A percentile compares a stretch with the other conserved stretches of the same genome.
phyloP scores from a whole-genome alignment of 2,888 invertebrate genomes.

The Meta bourneti region DNA sequence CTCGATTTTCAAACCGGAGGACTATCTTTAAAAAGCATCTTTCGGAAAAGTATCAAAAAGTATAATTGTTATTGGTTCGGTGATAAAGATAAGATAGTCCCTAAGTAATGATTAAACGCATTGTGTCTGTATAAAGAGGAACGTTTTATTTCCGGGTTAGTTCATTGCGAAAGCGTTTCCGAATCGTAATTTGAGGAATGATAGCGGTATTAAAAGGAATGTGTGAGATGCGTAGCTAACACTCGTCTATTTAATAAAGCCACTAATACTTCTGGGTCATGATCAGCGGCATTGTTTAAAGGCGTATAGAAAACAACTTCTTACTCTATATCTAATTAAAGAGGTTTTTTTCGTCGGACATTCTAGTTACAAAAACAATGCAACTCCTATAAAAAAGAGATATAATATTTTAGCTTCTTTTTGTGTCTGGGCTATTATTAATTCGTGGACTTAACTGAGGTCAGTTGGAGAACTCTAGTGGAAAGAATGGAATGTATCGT shows the following conservation, averaged over 20 bases:
- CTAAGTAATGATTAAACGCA: constrained; percentile 14
- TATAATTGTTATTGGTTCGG: constrained; percentile 34
- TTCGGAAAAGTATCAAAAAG: constrained; percentile 31
- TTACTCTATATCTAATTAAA: constrained; percentile 43
- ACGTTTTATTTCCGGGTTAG: constrained; percentile 43
- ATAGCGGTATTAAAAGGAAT: constrained; percentile 26
- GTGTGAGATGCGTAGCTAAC: constrained; percentile 3
- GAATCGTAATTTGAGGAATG: constrained; percentile 31
- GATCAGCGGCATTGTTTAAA: constrained; percentile 48
- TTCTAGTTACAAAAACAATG: constrained; percentile 48
- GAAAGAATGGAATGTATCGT: constrained; percentile 53
- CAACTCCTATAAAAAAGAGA: constrained; percentile 27
- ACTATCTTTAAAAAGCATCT: not conserved
- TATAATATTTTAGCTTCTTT: constrained; percentile 34
- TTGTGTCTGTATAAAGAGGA: not conserved
- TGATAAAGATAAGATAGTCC: constrained; percentile 60
- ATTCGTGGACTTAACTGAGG: constrained; percentile 42
- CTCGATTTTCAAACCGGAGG: constrained; percentile 3
- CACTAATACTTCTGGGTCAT: constrained; percentile 40
- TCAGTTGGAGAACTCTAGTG: constrained; percentile 41
- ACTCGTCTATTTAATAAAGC: constrained; percentile 32
- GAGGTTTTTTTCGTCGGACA: constrained; percentile 10
- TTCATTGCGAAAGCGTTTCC: constrained; percentile 5
- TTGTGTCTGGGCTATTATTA: constrained; percentile 30
- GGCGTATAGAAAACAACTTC: constrained; percentile 41